Conservation (phyloP, 2,113 vertebrate species). For the Hystrix cristata region DNA sequence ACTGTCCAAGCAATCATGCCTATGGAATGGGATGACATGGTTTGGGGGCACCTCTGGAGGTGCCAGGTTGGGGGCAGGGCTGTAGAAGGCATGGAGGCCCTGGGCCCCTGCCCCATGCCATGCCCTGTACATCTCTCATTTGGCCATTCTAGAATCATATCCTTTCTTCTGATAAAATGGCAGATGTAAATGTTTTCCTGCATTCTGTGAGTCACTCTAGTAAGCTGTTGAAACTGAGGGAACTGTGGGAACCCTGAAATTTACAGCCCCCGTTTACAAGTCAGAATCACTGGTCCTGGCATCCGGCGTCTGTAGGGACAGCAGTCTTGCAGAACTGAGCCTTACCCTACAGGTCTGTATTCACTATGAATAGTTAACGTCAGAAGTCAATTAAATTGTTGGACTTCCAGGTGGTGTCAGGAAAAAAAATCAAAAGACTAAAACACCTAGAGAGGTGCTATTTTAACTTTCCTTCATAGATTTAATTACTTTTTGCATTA, state of each 20-base stretch:
- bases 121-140: not conserved
- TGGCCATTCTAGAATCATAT: not conserved
- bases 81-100: not conserved
- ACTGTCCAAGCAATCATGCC: not conserved
- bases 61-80: not conserved
- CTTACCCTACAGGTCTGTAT: not conserved
- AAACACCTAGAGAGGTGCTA: not conserved
- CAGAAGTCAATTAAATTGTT: not conserved
- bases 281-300: not conserved
- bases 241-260: not conserved
- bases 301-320: not conserved
- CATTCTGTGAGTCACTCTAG: not conserved
- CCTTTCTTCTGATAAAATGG: not conserved
- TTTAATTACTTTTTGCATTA: not conserved
- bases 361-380: not conserved
- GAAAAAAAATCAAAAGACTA: not conserved
- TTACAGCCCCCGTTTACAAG: not conserved
- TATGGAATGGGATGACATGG: not conserved
- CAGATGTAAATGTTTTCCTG: not conserved
- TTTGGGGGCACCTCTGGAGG: not conserved
- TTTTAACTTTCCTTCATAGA: slow-evolving; percentile 15
- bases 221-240: not conserved
- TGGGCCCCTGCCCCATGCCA: not conserved
- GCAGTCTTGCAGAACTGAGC: not conserved
- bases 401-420: not conserved